Conservation (phyloP, 2,888 invertebrate species). For the Sturmia bella region DNA sequence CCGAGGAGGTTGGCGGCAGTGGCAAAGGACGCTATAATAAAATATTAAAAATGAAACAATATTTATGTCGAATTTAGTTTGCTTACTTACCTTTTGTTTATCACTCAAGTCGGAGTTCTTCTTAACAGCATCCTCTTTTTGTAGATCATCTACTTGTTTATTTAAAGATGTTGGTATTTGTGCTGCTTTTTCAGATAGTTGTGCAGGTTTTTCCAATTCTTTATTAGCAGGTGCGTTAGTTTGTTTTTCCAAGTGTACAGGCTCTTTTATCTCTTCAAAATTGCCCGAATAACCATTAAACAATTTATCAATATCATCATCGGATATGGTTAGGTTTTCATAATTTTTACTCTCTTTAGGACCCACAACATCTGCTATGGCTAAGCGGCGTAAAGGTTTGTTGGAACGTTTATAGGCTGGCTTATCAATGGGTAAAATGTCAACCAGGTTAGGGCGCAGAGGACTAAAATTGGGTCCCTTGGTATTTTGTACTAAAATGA, state of each 20-base stretch:
- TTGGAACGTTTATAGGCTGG: constrained; percentile 78
- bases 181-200: neutral
- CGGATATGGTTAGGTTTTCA: constrained; percentile 77
- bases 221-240: constrained; percentile 6
- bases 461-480: constrained; percentile 76
- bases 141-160: constrained; percentile 17
- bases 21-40: constrained; percentile 74
- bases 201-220: neutral
- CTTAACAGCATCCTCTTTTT: constrained; percentile 24
- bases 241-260: neutral
- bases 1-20: constrained; percentile 76
- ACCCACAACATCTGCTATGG: constrained; percentile 77
- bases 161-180: neutral
- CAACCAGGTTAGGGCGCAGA: constrained; percentile 73
- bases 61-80: neutral
- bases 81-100: constrained; percentile 16
- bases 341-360: constrained; percentile 75
- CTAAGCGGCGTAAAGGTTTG: constrained; percentile 75
- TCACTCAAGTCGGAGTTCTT: neutral
- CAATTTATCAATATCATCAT: constrained; percentile 81
- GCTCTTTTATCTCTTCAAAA: constrained; percentile 77
- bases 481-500: constrained; percentile 49
- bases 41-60: constrained; percentile 17
- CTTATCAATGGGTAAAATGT: constrained; percentile 78
- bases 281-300: constrained; percentile 80